Evolutionary conservation across 1,140 invertebrate genomes (phyloP).

Genomic region (Diorhabda carinulata): DNA sequence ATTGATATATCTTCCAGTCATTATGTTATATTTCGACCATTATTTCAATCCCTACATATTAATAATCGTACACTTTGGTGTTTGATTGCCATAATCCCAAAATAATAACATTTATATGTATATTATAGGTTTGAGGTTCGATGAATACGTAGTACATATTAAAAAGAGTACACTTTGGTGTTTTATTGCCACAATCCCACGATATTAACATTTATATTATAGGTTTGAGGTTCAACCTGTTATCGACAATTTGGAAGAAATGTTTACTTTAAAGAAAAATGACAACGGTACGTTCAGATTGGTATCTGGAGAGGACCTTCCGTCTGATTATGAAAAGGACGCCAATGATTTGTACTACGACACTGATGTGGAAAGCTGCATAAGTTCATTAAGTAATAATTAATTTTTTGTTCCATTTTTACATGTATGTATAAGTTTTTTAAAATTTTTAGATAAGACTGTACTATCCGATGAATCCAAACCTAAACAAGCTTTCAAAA

Average conservation of each 20-base stretch:
- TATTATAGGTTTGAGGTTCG: background rate
- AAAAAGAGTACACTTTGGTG: background rate
- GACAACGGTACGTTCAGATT: conserved; percentile 21
- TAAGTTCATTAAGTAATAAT: conserved; percentile 9
- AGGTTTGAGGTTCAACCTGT: conserved; percentile 25
- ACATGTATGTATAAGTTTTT: background rate
- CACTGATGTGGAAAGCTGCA: conserved; percentile 18
- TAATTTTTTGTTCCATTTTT: background rate
- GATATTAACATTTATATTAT: conserved; percentile 1
- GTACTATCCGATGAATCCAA: too few relatives aligned
- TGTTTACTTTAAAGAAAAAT: conserved; percentile 20
- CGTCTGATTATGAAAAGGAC: conserved; percentile 21
- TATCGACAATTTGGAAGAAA: conserved; percentile 22
- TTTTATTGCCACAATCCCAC: background rate
- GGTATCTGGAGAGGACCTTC: conserved; percentile 26
- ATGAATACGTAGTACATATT: background rate
- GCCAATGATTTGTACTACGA: conserved; percentile 12
- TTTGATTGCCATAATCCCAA: too few relatives aligned
- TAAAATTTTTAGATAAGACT: too few relatives aligned
- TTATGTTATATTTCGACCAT: too few relatives aligned
- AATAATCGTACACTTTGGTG: too few relatives aligned
- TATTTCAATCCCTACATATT: too few relatives aligned
- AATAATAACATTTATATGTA: too few relatives aligned
- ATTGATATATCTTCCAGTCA: too few relatives aligned
- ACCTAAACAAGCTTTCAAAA: too few relatives aligned